Evolutionary conservation across 2,797 vertebrate genomes (phyloP).

Genomic region (Sebastes minor): DNA sequence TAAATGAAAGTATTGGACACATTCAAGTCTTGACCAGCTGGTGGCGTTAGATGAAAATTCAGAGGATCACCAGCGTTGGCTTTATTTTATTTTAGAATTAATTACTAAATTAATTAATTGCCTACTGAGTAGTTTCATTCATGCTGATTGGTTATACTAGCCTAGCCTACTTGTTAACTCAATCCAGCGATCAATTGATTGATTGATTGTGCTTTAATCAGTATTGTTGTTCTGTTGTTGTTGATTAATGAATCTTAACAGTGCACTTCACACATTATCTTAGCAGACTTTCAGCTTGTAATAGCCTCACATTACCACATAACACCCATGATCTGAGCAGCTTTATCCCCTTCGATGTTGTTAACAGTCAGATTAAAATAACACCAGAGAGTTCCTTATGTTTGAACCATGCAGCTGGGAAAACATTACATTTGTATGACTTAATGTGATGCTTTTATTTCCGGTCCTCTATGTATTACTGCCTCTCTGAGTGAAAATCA

Average conservation of each 20-base stretch:
- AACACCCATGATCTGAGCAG: conserved; percentile 8
- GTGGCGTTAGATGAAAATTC: background rate
- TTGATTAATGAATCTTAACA: conserved; percentile 11
- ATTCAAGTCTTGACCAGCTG: background rate
- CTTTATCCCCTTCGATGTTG: conserved; percentile 1
- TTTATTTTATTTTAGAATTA: background rate
- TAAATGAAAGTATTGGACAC: background rate
- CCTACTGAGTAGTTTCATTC: background rate
- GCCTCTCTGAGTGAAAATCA: background rate
- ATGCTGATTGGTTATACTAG: background rate
- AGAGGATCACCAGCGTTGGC: accelerated
- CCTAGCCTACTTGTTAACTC: background rate
- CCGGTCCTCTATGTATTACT: background rate
- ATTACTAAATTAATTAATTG: background rate
- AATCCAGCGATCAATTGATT: background rate
- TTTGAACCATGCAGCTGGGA: background rate
- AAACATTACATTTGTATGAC: background rate
- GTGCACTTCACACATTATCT: conserved; percentile 47
- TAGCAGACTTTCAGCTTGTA: background rate
- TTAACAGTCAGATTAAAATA: background rate
- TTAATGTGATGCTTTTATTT: background rate
- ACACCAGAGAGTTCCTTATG: background rate
- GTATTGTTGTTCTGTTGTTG: background rate
- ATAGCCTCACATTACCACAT: background rate
- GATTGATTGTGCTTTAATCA: conserved; percentile 19